A percentile compares a stretch with the other conserved stretches of the same genome.
These are phyloP conservation scores for Aphrocallistes beatrix DNA, from an alignment of 37 sponge, comb jelly and placozoan species.

Conservation along the genomic window DNA sequence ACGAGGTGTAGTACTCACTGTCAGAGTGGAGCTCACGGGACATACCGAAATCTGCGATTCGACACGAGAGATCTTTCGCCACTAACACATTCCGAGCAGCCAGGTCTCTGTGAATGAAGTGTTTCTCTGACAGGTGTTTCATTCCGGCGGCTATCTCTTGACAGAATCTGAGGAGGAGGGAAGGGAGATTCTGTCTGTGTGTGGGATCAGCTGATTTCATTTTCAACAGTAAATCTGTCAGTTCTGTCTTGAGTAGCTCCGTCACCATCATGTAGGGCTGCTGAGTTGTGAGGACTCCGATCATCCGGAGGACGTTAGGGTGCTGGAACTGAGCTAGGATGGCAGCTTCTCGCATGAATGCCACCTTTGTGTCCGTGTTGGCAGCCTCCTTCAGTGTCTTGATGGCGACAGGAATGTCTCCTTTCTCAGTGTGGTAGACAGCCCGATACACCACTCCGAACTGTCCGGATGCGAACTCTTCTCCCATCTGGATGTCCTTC, in stretches of 20 bases:
- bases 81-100: neutral
- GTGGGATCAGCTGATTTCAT: neutral
- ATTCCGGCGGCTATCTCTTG: neutral
- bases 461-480: slow-evolving; percentile 14
- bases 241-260: neutral
- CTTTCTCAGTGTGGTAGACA: neutral
- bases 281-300: slow-evolving; percentile 6
- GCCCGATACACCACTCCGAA: neutral
- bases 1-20: slow-evolving; percentile 18
- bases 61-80: neutral
- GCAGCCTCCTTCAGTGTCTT: neutral
- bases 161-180: neutral
- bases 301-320: neutral
- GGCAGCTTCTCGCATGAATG: slow-evolving; percentile 19
- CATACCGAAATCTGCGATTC: slow-evolving; percentile 1
- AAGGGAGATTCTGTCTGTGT: neutral
- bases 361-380: neutral
- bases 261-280: slow-evolving; percentile 14
- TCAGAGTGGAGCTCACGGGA: neutral
- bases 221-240: neutral
- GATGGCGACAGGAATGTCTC: slow-evolving; percentile 5
- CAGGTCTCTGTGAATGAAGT: neutral
- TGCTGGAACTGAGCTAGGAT: slow-evolving; percentile 19
- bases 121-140: neutral
- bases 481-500: neutral